phyloP scores from a whole-genome alignment of 2,888 invertebrate genomes.

The Eueremaeus valkanovi region DNA sequence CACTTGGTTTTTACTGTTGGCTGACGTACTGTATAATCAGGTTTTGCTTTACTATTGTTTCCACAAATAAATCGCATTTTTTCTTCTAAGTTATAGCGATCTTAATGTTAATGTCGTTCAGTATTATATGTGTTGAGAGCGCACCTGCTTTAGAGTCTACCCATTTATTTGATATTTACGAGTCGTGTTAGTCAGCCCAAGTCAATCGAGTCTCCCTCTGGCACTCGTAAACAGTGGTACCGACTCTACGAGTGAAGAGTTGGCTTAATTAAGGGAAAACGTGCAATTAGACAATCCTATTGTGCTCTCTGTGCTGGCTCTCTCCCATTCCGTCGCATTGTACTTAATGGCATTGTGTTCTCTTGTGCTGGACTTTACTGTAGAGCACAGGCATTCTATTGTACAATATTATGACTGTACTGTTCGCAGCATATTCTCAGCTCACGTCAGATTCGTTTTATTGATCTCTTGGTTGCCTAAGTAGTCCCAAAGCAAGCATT shows the following conservation, averaged over 20 bases:
- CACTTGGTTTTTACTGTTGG: slow-evolving; percentile 8
- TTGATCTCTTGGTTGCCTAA: slow-evolving; percentile 30
- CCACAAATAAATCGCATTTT: slow-evolving; percentile 1
- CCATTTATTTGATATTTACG: slow-evolving; percentile 21
- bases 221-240: slow-evolving; percentile 19
- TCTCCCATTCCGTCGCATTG: no score
- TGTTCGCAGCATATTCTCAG: slow-evolving; percentile 8
- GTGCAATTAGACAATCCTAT: slow-evolving; percentile 25
- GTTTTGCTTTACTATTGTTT: slow-evolving; percentile 22
- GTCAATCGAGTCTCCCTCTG: not conserved
- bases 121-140: not conserved
- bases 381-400: slow-evolving; percentile 1
- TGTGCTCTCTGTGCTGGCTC: slow-evolving; percentile 10
- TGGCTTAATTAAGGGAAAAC: slow-evolving; percentile 28
- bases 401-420: slow-evolving; percentile 24
- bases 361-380: not conserved
- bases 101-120: slow-evolving; percentile 9
- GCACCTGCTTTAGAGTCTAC: slow-evolving; percentile 15
- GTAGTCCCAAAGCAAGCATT: slow-evolving; percentile 36
- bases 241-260: slow-evolving; percentile 1
- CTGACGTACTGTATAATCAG: slow-evolving; percentile 9
- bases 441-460: slow-evolving; percentile 35
- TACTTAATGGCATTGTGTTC: not conserved
- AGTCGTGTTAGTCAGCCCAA: not conserved
- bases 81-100: not conserved